phyloP scores from a whole-genome alignment of 2,888 invertebrate genomes.

The Dynastes tityus region DNA sequence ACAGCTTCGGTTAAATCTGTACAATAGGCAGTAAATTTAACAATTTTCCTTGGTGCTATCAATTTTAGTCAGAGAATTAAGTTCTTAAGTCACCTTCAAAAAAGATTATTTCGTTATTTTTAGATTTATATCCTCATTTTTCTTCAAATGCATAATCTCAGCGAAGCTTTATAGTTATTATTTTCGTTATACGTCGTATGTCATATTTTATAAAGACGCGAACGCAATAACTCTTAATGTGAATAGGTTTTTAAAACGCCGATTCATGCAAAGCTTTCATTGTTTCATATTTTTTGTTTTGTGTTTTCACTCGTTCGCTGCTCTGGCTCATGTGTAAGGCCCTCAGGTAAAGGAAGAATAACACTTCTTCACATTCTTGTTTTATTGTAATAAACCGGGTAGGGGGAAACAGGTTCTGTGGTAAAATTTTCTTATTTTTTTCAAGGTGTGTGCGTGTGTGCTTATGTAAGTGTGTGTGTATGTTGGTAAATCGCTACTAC shows the following conservation, averaged over 20 bases:
- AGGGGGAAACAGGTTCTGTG: slow-evolving; percentile 44
- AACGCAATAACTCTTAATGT: slow-evolving; percentile 54
- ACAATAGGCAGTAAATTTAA: too few species aligned
- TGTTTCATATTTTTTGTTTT: slow-evolving; percentile 55
- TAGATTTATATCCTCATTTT: slow-evolving; percentile 3
- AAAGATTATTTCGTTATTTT: slow-evolving; percentile 6
- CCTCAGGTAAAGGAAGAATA: slow-evolving; percentile 57
- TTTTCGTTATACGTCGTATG: slow-evolving; percentile 4
- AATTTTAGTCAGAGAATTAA: too few species aligned
- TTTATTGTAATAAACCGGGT: slow-evolving; percentile 52
- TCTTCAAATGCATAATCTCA: slow-evolving; percentile 11
- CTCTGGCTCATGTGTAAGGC: slow-evolving; percentile 53
- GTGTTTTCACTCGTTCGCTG: slow-evolving; percentile 49
- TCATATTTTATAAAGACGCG: slow-evolving; percentile 49
- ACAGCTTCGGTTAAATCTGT: too few species aligned
- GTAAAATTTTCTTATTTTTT: slow-evolving; percentile 47
- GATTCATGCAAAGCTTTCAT: slow-evolving; percentile 55
- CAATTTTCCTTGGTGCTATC: too few species aligned
- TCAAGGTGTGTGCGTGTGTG: slow-evolving; percentile 14
- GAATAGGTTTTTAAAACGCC: slow-evolving; percentile 56
- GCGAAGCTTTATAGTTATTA: background rate
- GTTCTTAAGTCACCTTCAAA: too few species aligned
- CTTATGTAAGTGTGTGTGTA: slow-evolving; percentile 18
- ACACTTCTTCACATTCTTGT: slow-evolving; percentile 50
- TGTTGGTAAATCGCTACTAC: slow-evolving; percentile 45